Evolutionary conservation across 1,140 invertebrate genomes (phyloP), one percentile per base, ranked within the genome.

Genomic region (Musca domestica): DNA sequence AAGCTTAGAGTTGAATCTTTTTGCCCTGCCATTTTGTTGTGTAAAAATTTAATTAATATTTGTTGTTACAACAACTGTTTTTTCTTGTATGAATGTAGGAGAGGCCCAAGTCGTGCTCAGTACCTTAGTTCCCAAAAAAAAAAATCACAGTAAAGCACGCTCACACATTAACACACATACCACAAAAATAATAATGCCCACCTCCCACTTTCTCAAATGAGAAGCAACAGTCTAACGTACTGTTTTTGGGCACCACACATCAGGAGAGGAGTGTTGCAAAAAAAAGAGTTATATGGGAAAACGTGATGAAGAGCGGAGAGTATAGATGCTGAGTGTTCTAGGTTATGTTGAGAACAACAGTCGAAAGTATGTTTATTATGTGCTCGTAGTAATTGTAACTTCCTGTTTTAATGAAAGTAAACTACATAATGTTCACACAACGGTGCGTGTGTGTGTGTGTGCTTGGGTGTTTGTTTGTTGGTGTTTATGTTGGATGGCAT

Each of bases 31-130:
- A 12, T 2, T 34, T 14, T 58, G 23, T 27, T 61, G 56, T 61
- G 56, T 61, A 34, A 61, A 61, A 61, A 61, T 61, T 61, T 61
- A 61, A 61, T 61, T 61, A 61, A 61, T 61, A 61, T 61, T 61
- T 61, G 56, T 61, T 61, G 27, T 61, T 51, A 51, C 48, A 30
- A 27, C 56, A 14, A 9, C 25, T 2, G 2, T 10, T 2, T 41
- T 2, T 10, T 12, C 5, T 41, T 41, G 34, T 30, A 30, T 3
- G 9, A 30, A 30, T 30, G 27, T 41, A 41, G 34, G 34, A 41
- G 34, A 41, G 34, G 12, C 34, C 34, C 34, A 12, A 41, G 34
- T 41, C 4, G 34, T 41, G 2, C 10, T 10, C 34, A 41, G 6
- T 7, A 41, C 34, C 12, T 5, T 2, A 41, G 34, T 7, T 41